Base-by-base conservation (phyloP, 1,140 invertebrate species). In the Temnothorax curvispinosus region DNA sequence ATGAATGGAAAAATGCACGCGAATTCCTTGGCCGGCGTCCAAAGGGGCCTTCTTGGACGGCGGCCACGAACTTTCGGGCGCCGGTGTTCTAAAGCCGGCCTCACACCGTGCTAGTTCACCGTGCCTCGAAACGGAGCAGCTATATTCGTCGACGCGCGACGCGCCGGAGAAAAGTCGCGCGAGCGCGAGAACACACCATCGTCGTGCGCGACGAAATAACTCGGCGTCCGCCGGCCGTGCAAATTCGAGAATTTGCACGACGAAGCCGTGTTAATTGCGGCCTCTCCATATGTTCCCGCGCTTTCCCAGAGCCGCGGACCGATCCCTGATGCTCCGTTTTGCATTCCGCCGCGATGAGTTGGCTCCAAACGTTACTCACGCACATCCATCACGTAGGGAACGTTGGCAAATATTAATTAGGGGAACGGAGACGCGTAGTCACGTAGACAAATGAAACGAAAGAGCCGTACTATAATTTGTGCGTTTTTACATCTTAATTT, bases 1-100 rank as follows among this genome's bases (percentile, higher is more conserved):
- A 94, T 95, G 93, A 94, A 95, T 95, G 94, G 93, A 94, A 94
- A 94, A 95, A 95, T 94, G 92, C 91, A 91, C 85, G 91, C 90
- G 88, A 89, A 93, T 94, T 93, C 92, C 86, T 92, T 94, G 93
- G 93, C 92, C 38, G 41, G 35, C 0, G 65, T 87, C 88, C 92
- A 93, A 80, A 41, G 41, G 89, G 88, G 87, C 86, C 88, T 64
- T 92, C 90, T 93, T 94, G 93, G 92, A 91, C 82, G 21, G 35
- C 82, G 87, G 91, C 91, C 89, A 89, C 84, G 88, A 87, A 69
- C 62, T 87, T 85, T 75, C 75, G 87, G 92, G 92, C 91, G 93
- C 93, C 93, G 82, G 38, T 77, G 86, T 75, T 90, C 89, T 72
- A 87, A 89, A 89, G 89, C 85, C 81, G 41, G 38, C 87, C 77